phyloP scores from a whole-genome alignment of 2,888 invertebrate genomes.

The Hedya salicella region DNA sequence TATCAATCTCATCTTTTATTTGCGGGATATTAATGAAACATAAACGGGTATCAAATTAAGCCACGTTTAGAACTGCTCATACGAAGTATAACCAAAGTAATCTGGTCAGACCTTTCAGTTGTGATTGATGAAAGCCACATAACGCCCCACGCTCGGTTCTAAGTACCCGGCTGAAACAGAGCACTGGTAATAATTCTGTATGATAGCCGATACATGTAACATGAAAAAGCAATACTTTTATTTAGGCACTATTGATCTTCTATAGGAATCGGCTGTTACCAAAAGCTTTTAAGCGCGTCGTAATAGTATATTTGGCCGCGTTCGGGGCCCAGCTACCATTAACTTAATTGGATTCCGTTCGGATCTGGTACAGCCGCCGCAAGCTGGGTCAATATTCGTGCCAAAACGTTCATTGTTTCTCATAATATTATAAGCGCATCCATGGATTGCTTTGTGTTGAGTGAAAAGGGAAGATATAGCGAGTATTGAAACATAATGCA shows the following conservation, averaged over 20 bases:
- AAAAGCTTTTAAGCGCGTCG: slow-evolving; percentile 56
- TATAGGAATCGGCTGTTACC: slow-evolving; percentile 52
- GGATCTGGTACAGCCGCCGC: slow-evolving; percentile 50
- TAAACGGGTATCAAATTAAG: too few relatives aligned
- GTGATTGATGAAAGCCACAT: background rate
- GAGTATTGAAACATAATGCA: slow-evolving; percentile 19
- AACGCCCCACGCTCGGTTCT: background rate
- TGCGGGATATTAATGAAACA: too few relatives aligned
- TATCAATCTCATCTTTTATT: too few relatives aligned
- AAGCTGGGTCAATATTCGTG: slow-evolving; percentile 53
- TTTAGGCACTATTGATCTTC: slow-evolving; percentile 49
- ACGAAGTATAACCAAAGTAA: too few relatives aligned
- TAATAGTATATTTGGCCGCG: slow-evolving; percentile 57
- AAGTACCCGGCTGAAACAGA: slow-evolving; percentile 3
- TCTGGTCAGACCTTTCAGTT: background rate
- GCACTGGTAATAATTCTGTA: slow-evolving; percentile 35
- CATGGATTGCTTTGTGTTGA: slow-evolving; percentile 34
- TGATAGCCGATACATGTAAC: slow-evolving; percentile 43
- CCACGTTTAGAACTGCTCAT: too few relatives aligned
- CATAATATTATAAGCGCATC: slow-evolving; percentile 48
- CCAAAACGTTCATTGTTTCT: slow-evolving; percentile 55
- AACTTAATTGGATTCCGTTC: slow-evolving; percentile 62
- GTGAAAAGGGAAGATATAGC: slow-evolving; percentile 33
- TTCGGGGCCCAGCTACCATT: slow-evolving; percentile 55
- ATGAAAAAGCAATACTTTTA: slow-evolving; percentile 52